Evolutionary conservation across 1,140 invertebrate species (phyloP).

Genomic region (Eriocheir sinensis): DNA sequence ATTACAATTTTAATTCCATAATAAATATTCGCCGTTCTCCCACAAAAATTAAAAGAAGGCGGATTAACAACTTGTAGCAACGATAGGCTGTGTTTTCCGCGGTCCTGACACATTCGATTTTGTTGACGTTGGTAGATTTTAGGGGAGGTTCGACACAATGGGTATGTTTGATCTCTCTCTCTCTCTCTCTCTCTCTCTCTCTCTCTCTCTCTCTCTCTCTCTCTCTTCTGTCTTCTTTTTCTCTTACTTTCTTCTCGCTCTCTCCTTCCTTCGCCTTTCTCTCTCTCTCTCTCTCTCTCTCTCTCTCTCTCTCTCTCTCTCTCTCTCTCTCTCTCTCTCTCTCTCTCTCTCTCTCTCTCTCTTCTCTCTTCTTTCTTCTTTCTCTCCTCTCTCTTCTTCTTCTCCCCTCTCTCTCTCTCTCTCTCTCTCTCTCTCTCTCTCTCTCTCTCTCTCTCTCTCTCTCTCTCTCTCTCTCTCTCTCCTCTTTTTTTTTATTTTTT

Average conservation of each 20-base stretch:
- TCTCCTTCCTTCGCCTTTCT: neutral
- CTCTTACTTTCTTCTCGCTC: neutral
- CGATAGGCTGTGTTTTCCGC: too few species aligned
- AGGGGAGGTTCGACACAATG: too few species aligned
- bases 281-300: neutral
- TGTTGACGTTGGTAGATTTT: too few species aligned
- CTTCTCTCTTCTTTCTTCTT: neutral
- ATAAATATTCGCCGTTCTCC: too few species aligned
- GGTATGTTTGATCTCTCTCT: too few species aligned
- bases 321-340: neutral
- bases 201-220: too few species aligned
- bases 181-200: conserved; percentile 9
- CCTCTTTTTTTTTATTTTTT: neutral
- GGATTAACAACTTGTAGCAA: too few species aligned
- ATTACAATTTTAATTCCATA: too few species aligned
- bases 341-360: neutral
- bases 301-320: neutral
- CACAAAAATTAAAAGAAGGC: too few species aligned
- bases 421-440: neutral
- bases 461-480: neutral
- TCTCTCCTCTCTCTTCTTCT: neutral
- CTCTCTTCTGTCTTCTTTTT: conserved; percentile 2
- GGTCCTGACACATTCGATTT: too few species aligned
- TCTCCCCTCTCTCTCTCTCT: neutral
- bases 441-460: neutral